Base-by-base conservation (phyloP, 2,113 vertebrate genomes). In the Macroglossus sobrinus region DNA sequence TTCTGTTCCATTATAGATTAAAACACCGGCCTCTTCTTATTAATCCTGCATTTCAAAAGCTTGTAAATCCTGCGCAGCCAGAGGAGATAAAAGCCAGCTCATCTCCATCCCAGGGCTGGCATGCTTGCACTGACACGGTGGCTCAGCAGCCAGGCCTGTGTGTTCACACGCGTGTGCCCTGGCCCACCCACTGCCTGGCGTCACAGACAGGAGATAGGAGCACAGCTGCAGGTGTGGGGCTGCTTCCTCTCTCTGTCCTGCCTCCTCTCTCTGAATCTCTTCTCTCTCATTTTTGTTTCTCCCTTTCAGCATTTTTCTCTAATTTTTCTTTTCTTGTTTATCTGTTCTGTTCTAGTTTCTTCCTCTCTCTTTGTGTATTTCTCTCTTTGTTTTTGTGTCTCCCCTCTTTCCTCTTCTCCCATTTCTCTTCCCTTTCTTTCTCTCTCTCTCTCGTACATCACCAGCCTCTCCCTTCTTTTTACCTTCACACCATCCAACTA, bases 1-100 rank as follows among this genome's bases (percentile, higher is more conserved):
- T 97, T 98, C 97, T 98, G 97, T 98, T 98, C 98, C 97, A 98
- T 98, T 98, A 98, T 98, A 98, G 96, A 98, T 98, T 98, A 98
- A 98, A 98, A 98, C 97, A 97, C 97, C 22, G 21, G 96, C 97
- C 96, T 94, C 96, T 95, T 97, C 97, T 98, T 98, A 98, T 98
- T 98, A 98, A 98, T 98, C 97, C 97, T 97, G 94, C 91, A 93
- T 98, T 98, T 98, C 97, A 97, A 97, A 98, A 97, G 97, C 97
- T 97, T 97, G 97, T 98, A 97, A 98, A 97, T 97, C 97, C 97
- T 96, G 89, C 4, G 13, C 85, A 97, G 95, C 94, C 89, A 2
- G 89, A 96, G 96, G 94, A 98, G 97, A 97, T 98, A 97, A 97
- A 97, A 98, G 97, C 93, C 7, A 1, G 94, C 94, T 97, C 96